phyloP scores from a whole-genome alignment of 2,113 vertebrate genomes.

The Thunnus thynnus region DNA sequence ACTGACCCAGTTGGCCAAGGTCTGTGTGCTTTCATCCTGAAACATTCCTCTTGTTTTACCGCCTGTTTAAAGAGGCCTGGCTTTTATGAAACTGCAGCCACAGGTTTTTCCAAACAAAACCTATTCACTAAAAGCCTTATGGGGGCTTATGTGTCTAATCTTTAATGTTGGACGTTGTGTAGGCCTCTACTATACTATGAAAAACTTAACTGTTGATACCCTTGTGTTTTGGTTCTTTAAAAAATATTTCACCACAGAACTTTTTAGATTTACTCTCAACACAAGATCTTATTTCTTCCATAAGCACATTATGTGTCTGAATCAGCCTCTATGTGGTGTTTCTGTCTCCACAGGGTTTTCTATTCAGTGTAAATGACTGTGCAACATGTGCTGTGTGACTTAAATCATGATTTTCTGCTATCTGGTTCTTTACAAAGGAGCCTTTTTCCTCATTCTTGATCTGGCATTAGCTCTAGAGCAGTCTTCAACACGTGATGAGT shows the following conservation, averaged over 20 bases:
- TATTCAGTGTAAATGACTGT: not conserved
- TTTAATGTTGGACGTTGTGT: not conserved
- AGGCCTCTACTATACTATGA: accelerated
- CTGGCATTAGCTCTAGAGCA: conserved; percentile 15
- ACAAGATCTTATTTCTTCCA: not conserved
- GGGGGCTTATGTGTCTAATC: not conserved
- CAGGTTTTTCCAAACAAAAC: conserved; percentile 1
- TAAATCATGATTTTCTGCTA: not conserved
- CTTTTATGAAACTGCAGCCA: conserved; percentile 9
- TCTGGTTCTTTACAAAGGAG: conserved; percentile 13
- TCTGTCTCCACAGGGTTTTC: not conserved
- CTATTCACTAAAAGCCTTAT: not conserved
- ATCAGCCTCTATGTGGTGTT: not conserved
- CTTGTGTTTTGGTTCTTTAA: not conserved
- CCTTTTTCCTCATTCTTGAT: not conserved
- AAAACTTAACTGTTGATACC: not conserved
- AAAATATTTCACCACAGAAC: not conserved
- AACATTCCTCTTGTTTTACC: not conserved
- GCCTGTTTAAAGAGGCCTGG: conserved; percentile 1
- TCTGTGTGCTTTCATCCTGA: not conserved
- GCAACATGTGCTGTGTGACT: conserved; percentile 24
- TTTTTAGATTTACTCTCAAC: not conserved
- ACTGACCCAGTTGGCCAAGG: not conserved
- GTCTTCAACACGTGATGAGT: not conserved
- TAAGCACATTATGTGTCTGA: not conserved